Base-by-base conservation (phyloP, 2,113 vertebrate species). In the Jaculus jaculus region DNA sequence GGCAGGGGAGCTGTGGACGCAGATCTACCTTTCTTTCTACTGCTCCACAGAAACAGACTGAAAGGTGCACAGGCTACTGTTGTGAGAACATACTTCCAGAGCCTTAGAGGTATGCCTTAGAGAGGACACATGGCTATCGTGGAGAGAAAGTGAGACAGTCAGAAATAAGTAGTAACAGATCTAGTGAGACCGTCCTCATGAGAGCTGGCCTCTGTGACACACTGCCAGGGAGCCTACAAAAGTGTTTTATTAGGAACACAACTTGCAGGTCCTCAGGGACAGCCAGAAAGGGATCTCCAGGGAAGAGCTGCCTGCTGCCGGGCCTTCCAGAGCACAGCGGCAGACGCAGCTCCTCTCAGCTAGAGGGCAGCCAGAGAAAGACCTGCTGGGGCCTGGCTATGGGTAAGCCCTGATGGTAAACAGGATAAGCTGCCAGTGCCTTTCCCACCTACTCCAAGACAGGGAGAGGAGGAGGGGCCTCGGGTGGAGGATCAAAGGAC, bases 201-300 rank as follows among this genome's bases (percentile, higher is more conserved):
- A 81, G 91, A 79, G 51, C 82, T 69, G 21, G 72, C 65, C 88
- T 60, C 51, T 21, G 34, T 34, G 10, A 74, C 23, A 85, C 21
- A 37, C n/a, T 34, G 74, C 34, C 54, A 15, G 54, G 7, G 78
- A 87, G 32, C 77, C 69, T 68, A 84, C 84, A 83, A 89, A 91
- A 89, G 23, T 28, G 15, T 75, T 87, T 91, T 92, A 89, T 69
- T 87, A 81, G 51, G 28, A 96, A 95, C 83, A 86, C 79, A 90
- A 92, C 63, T 84, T 85, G 80, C 61, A 95, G 83, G 0, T 75
- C 93, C 93, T 80, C 28, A 12, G 83, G 66, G 91, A 90, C 78
- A 81, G 90, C 34, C 37, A n/a, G 65, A 83, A 86, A 75, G 71
- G 23, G 30, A 54, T 71, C 86, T 63, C 78, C 1, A 3, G 75